phyloP scores from a whole-genome alignment of 2,113 vertebrate genomes.

The Myrmecophaga tridactyla region DNA sequence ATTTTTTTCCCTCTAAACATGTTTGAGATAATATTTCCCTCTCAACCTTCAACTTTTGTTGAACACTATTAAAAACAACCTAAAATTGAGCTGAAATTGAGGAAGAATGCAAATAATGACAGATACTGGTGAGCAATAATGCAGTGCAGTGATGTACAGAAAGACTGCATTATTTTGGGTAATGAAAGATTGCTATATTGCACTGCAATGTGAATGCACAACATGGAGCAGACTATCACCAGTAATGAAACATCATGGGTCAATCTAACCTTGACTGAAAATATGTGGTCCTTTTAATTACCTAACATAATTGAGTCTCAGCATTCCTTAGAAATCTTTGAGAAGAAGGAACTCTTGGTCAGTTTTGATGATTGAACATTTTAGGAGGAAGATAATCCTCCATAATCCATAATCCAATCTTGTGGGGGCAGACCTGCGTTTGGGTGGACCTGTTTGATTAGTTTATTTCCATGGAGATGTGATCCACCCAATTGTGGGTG shows the following conservation, averaged over 20 bases:
- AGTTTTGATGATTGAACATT: not conserved
- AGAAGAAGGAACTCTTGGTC: not conserved
- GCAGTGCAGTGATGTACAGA: not conserved
- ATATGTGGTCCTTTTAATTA: not conserved
- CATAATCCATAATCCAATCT: no score
- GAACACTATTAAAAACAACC: not conserved
- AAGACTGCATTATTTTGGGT: not conserved
- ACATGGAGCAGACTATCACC: not conserved
- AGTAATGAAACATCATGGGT: not conserved
- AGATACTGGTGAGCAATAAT: not conserved
- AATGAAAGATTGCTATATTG: not conserved
- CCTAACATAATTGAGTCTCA: not conserved
- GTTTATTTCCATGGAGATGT: no score
- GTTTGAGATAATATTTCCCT: no score
- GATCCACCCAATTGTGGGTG: no score
- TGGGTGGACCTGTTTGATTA: no score
- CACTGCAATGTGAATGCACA: rapidly evolving
- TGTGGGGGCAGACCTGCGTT: no score
- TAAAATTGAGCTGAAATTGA: not conserved
- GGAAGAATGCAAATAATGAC: not conserved
- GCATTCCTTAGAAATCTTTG: not conserved
- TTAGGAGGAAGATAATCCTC: no score
- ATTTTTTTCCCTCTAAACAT: no score
- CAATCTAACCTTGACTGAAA: not conserved
- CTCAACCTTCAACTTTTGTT: not conserved